phyloP scores from a whole-genome alignment of 1,140 invertebrate genomes.

The Megalopta genalis region DNA sequence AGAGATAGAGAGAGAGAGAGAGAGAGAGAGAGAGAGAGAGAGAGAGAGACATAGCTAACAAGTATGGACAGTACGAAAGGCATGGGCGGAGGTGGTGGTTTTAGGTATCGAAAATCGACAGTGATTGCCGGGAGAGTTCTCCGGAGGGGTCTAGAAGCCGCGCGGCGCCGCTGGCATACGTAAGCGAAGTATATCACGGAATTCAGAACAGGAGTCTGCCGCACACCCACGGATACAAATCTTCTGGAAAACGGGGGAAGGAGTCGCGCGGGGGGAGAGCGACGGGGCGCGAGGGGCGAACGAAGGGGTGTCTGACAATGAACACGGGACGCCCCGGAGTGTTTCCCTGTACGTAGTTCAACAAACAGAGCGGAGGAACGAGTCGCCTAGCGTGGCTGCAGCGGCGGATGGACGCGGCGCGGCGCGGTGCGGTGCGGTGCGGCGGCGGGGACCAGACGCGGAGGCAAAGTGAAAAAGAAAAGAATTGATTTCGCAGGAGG shows the following conservation, averaged over 20 bases:
- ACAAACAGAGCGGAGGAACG: slow-evolving; percentile 42
- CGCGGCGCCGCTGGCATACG: slow-evolving; percentile 27
- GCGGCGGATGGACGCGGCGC: no score
- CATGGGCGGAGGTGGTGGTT: not conserved
- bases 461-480: slow-evolving; percentile 27
- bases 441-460: slow-evolving; percentile 6
- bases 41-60: not conserved
- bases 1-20: not conserved
- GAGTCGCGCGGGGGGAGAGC: slow-evolving; percentile 1
- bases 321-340: slow-evolving; percentile 27
- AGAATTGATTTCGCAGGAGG: slow-evolving; percentile 48
- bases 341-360: slow-evolving; percentile 45
- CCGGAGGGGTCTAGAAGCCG: not conserved
- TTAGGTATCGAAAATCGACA: slow-evolving; percentile 10
- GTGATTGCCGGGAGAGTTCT: not conserved
- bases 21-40: no score
- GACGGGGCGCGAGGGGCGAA: not conserved
- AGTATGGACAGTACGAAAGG: no score
- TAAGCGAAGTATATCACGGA: slow-evolving; percentile 54
- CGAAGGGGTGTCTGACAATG: slow-evolving; percentile 39
- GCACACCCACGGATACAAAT: slow-evolving; percentile 56
- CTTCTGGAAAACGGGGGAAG: slow-evolving; percentile 49
- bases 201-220: slow-evolving; percentile 52
- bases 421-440: not conserved
- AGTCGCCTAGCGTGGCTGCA: no score